These are phyloP conservation scores for Microplitis demolitor DNA, from an alignment of 1,140 invertebrate genomes.

Conservation along the genomic window DNA sequence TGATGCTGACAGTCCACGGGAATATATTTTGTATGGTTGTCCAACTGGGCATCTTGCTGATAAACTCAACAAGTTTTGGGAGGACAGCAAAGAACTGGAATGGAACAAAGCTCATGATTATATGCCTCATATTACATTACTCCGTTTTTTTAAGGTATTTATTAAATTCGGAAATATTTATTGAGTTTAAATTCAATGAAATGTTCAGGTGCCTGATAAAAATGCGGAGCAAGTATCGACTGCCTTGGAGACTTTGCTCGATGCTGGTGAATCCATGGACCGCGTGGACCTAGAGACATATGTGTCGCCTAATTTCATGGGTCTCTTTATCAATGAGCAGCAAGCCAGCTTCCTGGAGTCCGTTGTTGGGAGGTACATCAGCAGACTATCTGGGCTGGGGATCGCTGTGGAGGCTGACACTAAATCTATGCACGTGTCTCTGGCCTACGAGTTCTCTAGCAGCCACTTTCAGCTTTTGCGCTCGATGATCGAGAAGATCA, in stretches of 20 bases:
- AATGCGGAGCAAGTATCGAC: slow-evolving; percentile 69
- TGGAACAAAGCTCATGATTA: slow-evolving; percentile 91
- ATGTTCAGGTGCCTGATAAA: slow-evolving; percentile 73
- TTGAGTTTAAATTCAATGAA: neutral
- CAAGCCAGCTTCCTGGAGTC: slow-evolving; percentile 77
- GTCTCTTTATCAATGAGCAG: slow-evolving; percentile 80
- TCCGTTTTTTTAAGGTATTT: slow-evolving; percentile 84
- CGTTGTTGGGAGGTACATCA: slow-evolving; percentile 76
- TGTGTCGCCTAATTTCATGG: slow-evolving; percentile 85
- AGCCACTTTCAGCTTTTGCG: slow-evolving; percentile 75
- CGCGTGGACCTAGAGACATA: slow-evolving; percentile 77
- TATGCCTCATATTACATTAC: slow-evolving; percentile 86
- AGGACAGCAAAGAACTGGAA: slow-evolving; percentile 73
- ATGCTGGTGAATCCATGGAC: slow-evolving; percentile 68
- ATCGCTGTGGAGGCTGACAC: slow-evolving; percentile 73
- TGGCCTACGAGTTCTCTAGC: slow-evolving; percentile 85
- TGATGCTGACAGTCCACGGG: slow-evolving; percentile 74
- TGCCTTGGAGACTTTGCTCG: slow-evolving; percentile 70
- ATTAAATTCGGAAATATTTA: neutral
- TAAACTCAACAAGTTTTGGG: slow-evolving; percentile 78
- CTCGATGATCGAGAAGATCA: slow-evolving; percentile 73
- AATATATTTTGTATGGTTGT: slow-evolving; percentile 86
- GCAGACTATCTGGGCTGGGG: slow-evolving; percentile 76
- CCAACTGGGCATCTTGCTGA: slow-evolving; percentile 76
- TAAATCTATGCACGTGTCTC: slow-evolving; percentile 84